These are phyloP conservation scores for Rousettus leschenaultii DNA, from an alignment of 2,113 vertebrate genomes.

Conservation along the genomic window DNA sequence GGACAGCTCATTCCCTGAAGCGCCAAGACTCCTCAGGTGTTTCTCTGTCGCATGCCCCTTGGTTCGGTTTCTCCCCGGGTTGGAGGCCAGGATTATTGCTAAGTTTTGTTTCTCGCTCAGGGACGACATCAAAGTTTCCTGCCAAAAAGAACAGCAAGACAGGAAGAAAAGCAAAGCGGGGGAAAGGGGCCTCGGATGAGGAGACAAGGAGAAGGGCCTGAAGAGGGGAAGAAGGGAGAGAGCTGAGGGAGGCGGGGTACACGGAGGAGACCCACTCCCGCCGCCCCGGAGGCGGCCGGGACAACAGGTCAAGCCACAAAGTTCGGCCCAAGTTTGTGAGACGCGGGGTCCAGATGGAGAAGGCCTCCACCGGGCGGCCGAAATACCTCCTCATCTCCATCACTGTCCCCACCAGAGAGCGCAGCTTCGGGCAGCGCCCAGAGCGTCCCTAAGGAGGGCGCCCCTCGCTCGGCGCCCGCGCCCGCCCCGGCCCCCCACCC, in stretches of 20 bases:
- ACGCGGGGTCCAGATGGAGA: neutral
- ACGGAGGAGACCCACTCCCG: neutral
- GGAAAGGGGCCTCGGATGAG: neutral
- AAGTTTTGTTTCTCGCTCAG: neutral
- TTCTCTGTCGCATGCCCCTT: neutral
- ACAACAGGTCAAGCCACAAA: neutral
- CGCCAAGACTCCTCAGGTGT: neutral
- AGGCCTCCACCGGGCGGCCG: neutral
- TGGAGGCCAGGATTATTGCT: neutral
- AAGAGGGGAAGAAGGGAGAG: too few species aligned
- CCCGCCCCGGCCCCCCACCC: neutral
- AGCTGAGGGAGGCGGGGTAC: neutral
- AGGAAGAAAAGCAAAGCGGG: neutral
- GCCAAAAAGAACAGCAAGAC: neutral
- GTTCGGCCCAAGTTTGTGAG: neutral
- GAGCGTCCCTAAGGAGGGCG: neutral
- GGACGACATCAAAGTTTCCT: neutral
- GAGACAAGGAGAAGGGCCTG: neutral
- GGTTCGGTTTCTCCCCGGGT: neutral
- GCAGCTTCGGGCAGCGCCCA: neutral
- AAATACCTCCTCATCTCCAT: rapidly evolving
- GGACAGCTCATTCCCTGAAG: neutral
- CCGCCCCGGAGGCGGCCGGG: neutral
- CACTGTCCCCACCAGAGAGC: neutral
- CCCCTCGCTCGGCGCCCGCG: neutral